phyloP scores from a whole-genome alignment of 2,797 vertebrate genomes.

The Hylomyscus alleni region DNA sequence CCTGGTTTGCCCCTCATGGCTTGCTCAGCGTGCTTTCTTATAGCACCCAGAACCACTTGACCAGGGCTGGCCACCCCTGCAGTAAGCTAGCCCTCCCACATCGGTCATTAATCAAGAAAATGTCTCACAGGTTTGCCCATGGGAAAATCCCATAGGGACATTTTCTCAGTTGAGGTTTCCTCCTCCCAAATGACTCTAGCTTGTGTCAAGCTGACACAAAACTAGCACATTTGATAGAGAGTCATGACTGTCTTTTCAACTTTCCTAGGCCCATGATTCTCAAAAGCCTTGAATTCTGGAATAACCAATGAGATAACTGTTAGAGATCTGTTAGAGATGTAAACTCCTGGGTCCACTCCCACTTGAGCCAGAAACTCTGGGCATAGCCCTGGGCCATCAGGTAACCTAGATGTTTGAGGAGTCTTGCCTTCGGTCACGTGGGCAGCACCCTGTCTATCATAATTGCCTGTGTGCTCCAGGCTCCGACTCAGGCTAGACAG shows the following conservation, averaged over 20 bases:
- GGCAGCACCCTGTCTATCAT: not conserved
- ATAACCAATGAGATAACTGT: not conserved
- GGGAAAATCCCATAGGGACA: too few species aligned
- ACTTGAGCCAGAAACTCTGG: not conserved
- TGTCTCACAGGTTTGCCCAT: not conserved
- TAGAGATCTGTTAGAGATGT: not conserved
- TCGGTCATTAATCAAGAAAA: not conserved
- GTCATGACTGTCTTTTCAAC: not conserved
- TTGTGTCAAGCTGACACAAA: not conserved
- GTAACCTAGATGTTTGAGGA: not conserved
- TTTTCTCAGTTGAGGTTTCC: not conserved
- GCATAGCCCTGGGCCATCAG: not conserved
- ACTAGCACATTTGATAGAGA: not conserved
- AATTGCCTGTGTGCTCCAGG: too few species aligned
- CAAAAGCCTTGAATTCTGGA: not conserved
- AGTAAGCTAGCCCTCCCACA: not conserved
- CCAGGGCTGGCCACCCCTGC: not conserved
- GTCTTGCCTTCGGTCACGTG: not conserved
- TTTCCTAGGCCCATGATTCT: not conserved
- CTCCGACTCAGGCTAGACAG: not conserved
- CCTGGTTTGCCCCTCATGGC: not conserved
- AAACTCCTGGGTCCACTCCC: not conserved
- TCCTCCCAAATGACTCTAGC: not conserved
- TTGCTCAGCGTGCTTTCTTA: not conserved
- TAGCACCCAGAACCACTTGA: not conserved